Base-by-base conservation (phyloP, 1,140 invertebrate genomes). In the Harpegnathos saltator region DNA sequence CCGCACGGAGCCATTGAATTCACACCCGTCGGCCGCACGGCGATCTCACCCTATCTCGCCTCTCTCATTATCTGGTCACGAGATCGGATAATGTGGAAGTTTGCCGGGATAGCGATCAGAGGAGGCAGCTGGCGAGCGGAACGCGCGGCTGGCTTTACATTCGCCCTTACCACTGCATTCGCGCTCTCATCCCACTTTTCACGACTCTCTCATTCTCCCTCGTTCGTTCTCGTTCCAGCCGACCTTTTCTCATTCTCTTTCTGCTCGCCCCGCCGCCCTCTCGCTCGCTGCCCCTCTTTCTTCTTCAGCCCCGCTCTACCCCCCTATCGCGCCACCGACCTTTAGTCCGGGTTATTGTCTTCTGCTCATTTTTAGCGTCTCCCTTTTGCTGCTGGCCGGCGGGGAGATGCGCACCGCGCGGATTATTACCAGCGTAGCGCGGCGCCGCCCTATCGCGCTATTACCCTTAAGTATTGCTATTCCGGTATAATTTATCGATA, bases 271-370 rank as follows among this genome's bases (percentile, higher is more conserved):
- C 58, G 3, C n/a, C 58, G 1, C 22, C 17, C n/a, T 22, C 56
- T 62, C 58, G n/a, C 29, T 14, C 44, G 14, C 9, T 61, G n/a
- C 2, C 17, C 19, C 2, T 15, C 19, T 14, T 11, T 15, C 29
- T 9, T 15, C 9, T 12, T 17, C 38, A 12, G 26, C 24, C 1
- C 74, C 3, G 29, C 5, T 17, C 38, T 22, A 19, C 33, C 1
- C 74, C 3, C 33, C 12, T 62, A 72, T 62, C 12, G 22, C 29
- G 17, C n/a, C 29, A 22, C 33, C 33, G 75, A 80, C 52, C 65
- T 71, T 80, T 80, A 80, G 68, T 82, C 17, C 69, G 44, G 48
- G 68, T 82, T 63, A 72, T 72, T 82, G 80, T 82, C 71, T 82
- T 82, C 44, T 52, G n/a, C 65, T 58, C 69, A 82, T 82, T 74